Percentiles rank a stretch among this genome's conserved stretches.
Conservation (phyloP, 2,888 invertebrate genomes). For the Ormyrus pomaceus region DNA sequence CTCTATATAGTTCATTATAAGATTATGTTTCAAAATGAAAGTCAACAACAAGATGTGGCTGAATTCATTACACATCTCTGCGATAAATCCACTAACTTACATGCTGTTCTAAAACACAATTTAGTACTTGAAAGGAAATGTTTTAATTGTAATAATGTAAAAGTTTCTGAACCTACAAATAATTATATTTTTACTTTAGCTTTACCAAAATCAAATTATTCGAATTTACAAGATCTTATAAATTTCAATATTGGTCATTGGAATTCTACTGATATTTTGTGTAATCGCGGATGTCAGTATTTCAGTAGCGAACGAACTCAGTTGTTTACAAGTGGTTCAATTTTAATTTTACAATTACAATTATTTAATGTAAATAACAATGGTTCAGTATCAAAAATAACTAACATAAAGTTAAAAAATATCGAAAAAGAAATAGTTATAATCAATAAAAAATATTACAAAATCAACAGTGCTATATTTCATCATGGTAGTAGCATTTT, state of each 20-base stretch:
- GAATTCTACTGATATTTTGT: neutral
- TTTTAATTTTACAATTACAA: constrained; percentile 11
- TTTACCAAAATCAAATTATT: neutral
- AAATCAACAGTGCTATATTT: constrained; percentile 6
- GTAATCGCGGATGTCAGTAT: neutral
- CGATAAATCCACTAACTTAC: neutral
- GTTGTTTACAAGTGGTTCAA: neutral
- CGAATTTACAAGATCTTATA: neutral
- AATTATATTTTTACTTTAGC: neutral
- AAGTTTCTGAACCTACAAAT: neutral
- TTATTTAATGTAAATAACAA: constrained; percentile 3
- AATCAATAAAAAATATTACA: neutral
- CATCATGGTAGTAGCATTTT: neutral
- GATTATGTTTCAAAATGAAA: neutral
- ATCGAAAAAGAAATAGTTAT: neutral
- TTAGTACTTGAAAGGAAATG: neutral
- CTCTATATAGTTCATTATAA: neutral
- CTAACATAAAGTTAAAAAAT: neutral
- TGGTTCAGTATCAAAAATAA: neutral
- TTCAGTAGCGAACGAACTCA: neutral
- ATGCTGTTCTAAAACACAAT: neutral
- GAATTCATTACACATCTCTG: neutral
- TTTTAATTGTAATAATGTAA: neutral
- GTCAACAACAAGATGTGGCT: neutral
- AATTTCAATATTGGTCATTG: neutral